Conservation (phyloP, 1,140 invertebrate genomes). For the Lordiphosa clarofinis region DNA sequence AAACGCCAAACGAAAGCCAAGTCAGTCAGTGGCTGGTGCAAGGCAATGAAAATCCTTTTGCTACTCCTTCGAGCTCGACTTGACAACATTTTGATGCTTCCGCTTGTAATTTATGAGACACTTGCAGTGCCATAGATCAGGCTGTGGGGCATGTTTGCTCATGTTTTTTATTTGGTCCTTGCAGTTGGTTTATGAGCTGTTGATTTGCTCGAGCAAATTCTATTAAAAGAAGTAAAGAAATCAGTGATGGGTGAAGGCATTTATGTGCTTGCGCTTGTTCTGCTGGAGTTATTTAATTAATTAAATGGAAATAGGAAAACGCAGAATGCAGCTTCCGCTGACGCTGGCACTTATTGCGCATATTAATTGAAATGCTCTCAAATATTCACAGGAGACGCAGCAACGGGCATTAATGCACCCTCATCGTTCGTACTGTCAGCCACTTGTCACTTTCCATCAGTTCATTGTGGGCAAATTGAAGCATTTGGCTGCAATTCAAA, state of each 20-base stretch:
- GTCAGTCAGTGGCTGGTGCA: slow-evolving; percentile 19
- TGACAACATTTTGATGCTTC: slow-evolving; percentile 74
- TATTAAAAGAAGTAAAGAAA: slow-evolving; percentile 46
- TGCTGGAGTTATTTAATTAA: slow-evolving; percentile 42
- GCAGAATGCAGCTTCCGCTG: slow-evolving; percentile 14
- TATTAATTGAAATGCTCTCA: slow-evolving; percentile 57
- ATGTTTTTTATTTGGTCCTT: slow-evolving; percentile 59
- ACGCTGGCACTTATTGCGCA: slow-evolving; percentile 19
- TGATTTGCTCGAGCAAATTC: slow-evolving; percentile 57
- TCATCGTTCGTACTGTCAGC: slow-evolving; percentile 24
- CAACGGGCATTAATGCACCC: slow-evolving; percentile 1
- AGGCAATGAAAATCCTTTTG: not conserved
- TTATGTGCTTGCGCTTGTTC: not conserved
- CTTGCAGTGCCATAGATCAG: slow-evolving; percentile 72
- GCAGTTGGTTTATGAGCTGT: slow-evolving; percentile 31
- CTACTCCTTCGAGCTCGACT: slow-evolving; percentile 21
- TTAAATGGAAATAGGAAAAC: slow-evolving; percentile 28
- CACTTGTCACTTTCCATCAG: slow-evolving; percentile 14
- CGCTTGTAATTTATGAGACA: slow-evolving; percentile 77
- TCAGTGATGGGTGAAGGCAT: slow-evolving; percentile 21
- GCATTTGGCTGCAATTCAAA: slow-evolving; percentile 49
- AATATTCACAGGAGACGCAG: not conserved
- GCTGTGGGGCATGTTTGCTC: slow-evolving; percentile 32
- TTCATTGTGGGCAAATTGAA: slow-evolving; percentile 41
- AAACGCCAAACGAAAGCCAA: slow-evolving; percentile 44